Base-by-base conservation (phyloP, 1,140 invertebrate genomes). In the Adelges cooleyi region DNA sequence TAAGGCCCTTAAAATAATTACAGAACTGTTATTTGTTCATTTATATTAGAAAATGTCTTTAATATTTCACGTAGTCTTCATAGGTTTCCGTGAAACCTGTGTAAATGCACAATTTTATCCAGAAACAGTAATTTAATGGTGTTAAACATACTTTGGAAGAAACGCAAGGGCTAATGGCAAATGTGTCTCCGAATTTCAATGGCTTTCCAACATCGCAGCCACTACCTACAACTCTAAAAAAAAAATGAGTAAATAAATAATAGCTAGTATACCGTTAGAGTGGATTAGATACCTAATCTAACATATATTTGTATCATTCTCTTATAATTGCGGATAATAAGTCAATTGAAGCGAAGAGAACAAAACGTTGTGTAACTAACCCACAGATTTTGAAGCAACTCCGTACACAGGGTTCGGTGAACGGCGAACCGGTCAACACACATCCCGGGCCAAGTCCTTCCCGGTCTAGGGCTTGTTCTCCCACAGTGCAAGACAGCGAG, bases 121-220 rank as follows among this genome's bases (percentile, higher is more conserved):
- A n/a, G n/a, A n/a, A n/a, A n/a, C n/a, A n/a, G n/a, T n/a, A n/a
- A n/a, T n/a, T n/a, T n/a, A n/a, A n/a, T n/a, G n/a, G n/a, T n/a
- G n/a, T n/a, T n/a, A 18, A 27, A 17, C n/a, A 15, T 46, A 59
- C 54, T 29, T 46, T 27, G 6, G 25, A 46, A 2, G 54, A 46
- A 11, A 18, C 25, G 23, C 54, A 46, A n/a, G 54, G 40, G 4
- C 22, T 59, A 20, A 59, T 46, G n/a, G 22, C 0, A 20, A 59
- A 44, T 15, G 17, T 46, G 27, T 59, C 54, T 13, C 54, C 54
- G 27, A 59, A 59, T 40, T 46, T 59, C 54, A 59, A 42, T 27
- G 23, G 42, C 17, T 46, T 6, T n/a, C 54, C 54, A 15, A 44
- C 18, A 18, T 59, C 42, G 23, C 54, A 44, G 13, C 25, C 17